phyloP scores from a whole-genome alignment of 2,888 invertebrate species.

The Bombyx huttoni region DNA sequence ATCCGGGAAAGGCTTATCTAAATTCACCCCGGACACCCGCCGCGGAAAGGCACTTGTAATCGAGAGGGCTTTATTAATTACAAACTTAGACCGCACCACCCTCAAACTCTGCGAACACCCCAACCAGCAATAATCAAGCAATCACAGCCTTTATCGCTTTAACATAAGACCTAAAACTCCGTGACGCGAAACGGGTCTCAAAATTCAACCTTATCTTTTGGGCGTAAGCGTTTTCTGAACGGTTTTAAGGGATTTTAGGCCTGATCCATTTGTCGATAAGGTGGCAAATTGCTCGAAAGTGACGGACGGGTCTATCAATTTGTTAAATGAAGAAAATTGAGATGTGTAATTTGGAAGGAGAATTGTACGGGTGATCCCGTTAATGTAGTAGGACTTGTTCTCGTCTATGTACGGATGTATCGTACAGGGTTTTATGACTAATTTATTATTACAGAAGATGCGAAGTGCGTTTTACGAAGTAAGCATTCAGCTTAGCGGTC shows the following conservation, averaged over 20 bases:
- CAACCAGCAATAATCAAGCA: slow-evolving; percentile 24
- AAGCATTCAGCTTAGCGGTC: neutral
- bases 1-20: neutral
- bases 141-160: slow-evolving; percentile 43
- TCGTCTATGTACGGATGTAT: slow-evolving; percentile 32
- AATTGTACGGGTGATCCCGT: slow-evolving; percentile 33
- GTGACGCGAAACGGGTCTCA: slow-evolving; percentile 27
- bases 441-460: neutral
- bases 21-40: slow-evolving; percentile 30
- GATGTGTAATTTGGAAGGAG: slow-evolving; percentile 56
- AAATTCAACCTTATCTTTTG: slow-evolving; percentile 63
- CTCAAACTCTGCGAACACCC: slow-evolving; percentile 14
- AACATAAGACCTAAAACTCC: slow-evolving; percentile 52
- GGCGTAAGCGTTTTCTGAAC: slow-evolving; percentile 40
- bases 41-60: slow-evolving; percentile 68
- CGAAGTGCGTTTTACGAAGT: neutral
- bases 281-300: slow-evolving; percentile 20
- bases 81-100: slow-evolving; percentile 65
- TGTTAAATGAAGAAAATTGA: slow-evolving; percentile 69
- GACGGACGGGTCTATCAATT: slow-evolving; percentile 47
- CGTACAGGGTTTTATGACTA: slow-evolving; percentile 10
- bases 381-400: slow-evolving; percentile 31
- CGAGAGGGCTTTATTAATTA: slow-evolving; percentile 72
- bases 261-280: slow-evolving; percentile 22
- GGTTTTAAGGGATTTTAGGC: slow-evolving; percentile 27